Evolutionary conservation across 2,888 invertebrate species (phyloP).

Genomic region (Epiperipatus broadwayi): DNA sequence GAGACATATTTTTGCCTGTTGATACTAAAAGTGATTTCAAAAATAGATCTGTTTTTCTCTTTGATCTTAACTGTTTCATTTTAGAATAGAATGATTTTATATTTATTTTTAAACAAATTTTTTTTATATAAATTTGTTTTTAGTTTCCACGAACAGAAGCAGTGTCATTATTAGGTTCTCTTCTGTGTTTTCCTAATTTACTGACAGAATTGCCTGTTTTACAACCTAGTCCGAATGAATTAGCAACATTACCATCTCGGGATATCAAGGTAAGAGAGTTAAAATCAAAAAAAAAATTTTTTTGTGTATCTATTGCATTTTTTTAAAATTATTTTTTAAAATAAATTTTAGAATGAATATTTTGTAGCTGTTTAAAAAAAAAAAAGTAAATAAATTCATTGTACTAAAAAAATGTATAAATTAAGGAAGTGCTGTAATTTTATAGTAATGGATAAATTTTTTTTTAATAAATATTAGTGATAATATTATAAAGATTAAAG

Average conservation of each 20-base stretch:
- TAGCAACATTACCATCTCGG: slow-evolving; percentile 40
- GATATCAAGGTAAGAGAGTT: slow-evolving; percentile 48
- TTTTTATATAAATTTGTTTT: no score
- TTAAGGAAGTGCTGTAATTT: slow-evolving; percentile 1
- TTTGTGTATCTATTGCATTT: background rate
- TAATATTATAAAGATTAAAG: no score
- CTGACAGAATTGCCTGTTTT: slow-evolving; percentile 46
- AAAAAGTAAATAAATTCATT: slow-evolving; percentile 4
- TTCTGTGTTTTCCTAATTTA: slow-evolving; percentile 58
- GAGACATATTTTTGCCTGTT: no score
- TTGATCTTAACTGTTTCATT: no score
- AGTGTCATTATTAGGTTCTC: slow-evolving; percentile 63
- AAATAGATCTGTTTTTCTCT: no score
- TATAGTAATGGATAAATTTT: no score
- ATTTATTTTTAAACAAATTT: no score
- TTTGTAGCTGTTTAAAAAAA: slow-evolving; percentile 3
- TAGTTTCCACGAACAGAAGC: slow-evolving; percentile 74
- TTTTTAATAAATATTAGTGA: no score
- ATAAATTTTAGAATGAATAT: background rate
- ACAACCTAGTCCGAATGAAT: slow-evolving; percentile 42
- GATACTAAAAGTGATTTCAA: no score
- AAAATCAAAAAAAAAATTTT: background rate
- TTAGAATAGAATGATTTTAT: no score
- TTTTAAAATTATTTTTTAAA: background rate
- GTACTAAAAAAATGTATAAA: slow-evolving; percentile 10